Conservation (phyloP, 2,797 vertebrate species). For the Meda fulgida region DNA sequence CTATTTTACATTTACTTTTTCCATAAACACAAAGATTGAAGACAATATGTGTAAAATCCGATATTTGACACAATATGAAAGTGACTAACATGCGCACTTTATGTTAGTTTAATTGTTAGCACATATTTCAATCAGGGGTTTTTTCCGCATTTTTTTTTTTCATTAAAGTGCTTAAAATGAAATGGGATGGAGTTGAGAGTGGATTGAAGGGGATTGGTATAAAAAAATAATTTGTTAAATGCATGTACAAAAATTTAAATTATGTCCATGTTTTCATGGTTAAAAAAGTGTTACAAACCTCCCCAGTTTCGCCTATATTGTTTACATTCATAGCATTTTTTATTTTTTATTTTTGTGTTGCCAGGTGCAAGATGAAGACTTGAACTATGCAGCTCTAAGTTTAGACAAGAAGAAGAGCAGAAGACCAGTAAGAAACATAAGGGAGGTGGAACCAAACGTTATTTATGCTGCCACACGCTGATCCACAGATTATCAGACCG, state of each 20-base stretch:
- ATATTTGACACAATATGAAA: not conserved
- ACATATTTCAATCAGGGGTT: not conserved
- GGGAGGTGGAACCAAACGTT: slow-evolving; percentile 30
- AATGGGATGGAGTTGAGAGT: not conserved
- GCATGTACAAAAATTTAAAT: not conserved
- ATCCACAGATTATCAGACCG: not conserved
- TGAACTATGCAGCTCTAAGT: slow-evolving; percentile 54
- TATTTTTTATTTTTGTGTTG: not conserved
- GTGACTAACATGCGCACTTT: too few relatives aligned
- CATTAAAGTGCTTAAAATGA: not conserved
- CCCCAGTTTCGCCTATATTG: not conserved
- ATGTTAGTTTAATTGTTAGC: not conserved
- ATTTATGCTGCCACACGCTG: slow-evolving; percentile 62
- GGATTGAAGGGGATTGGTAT: not conserved
- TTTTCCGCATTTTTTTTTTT: accelerated
- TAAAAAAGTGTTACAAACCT: not conserved
- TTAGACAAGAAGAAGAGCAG: slow-evolving; percentile 40
- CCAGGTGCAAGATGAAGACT: slow-evolving; percentile 1
- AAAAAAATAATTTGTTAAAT: not conserved
- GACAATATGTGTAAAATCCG: too few relatives aligned
- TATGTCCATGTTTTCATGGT: not conserved
- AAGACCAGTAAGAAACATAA: not conserved
- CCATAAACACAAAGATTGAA: too few relatives aligned
- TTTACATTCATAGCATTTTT: not conserved
- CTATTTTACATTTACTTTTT: not conserved